Conservation (phyloP, 2,888 invertebrate species). For the Glaucopsyche alexis region DNA sequence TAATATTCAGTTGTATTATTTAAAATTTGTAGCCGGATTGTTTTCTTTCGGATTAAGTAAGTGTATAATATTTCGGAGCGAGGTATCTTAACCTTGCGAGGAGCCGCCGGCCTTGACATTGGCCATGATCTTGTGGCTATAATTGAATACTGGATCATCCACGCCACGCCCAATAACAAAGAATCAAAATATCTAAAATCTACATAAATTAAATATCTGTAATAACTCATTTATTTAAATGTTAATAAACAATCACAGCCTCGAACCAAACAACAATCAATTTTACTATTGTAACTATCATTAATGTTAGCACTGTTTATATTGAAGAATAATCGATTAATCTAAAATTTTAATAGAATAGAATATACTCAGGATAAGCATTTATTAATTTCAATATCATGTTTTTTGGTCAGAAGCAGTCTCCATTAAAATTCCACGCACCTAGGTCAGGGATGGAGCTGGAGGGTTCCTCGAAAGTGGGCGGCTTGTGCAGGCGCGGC, state of each 20-base stretch:
- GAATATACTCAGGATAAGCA: neutral
- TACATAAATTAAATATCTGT: neutral
- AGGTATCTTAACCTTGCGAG: neutral
- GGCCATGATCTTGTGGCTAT: conserved; percentile 22
- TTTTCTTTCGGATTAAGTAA: neutral
- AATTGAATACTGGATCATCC: conserved; percentile 10
- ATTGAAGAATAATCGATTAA: neutral
- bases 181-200: neutral
- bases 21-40: neutral
- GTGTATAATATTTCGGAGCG: conserved; percentile 11
- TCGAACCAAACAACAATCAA: neutral
- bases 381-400: neutral
- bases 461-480: conserved; percentile 88
- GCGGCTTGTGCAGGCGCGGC: conserved; percentile 74
- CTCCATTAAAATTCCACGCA: conserved; percentile 68
- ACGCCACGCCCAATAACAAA: neutral
- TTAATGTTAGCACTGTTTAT: neutral
- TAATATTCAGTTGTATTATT: neutral
- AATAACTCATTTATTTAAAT: neutral
- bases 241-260: neutral
- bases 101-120: conserved; percentile 25
- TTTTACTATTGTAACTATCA: neutral
- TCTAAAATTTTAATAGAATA: neutral
- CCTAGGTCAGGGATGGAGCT: conserved; percentile 94
- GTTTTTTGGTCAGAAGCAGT: neutral